Percentiles rank a stretch among this genome's conserved stretches.
Conservation (phyloP, 2,888 invertebrate species). For the Coenonympha glycerion region DNA sequence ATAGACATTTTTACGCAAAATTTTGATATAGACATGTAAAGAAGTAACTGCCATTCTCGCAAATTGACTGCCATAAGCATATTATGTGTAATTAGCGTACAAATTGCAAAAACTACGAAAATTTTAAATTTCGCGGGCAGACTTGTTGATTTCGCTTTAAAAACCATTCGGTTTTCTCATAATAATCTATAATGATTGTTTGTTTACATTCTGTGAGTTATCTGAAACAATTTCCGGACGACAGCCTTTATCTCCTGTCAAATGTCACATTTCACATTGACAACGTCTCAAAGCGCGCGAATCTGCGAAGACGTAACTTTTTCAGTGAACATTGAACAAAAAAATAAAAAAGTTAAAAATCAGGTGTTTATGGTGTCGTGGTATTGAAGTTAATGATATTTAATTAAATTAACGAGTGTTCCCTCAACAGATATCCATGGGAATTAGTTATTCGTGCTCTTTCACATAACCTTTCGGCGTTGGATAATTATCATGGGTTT, state of each 20-base stretch:
- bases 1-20: no score
- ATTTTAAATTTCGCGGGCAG: no score
- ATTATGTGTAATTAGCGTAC: no score
- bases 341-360: not conserved
- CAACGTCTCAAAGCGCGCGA: constrained; percentile 24
- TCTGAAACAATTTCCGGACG: constrained; percentile 2
- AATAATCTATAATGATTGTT: no score
- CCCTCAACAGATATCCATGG: not conserved
- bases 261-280: constrained; percentile 19
- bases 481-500: constrained; percentile 16
- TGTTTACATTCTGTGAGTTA: not conserved
- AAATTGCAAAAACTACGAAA: no score
- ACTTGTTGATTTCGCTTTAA: no score
- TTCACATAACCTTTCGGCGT: constrained; percentile 12
- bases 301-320: not conserved
- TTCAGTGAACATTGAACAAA: not conserved
- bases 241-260: not conserved
- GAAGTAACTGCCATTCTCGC: no score
- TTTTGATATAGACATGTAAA: no score
- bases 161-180: no score
- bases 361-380: not conserved
- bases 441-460: not conserved
- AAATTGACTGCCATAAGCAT: no score
- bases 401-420: not conserved
- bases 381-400: not conserved